Evolutionary conservation across 1,140 invertebrate species (phyloP).

Genomic region (Hyles vespertilio): DNA sequence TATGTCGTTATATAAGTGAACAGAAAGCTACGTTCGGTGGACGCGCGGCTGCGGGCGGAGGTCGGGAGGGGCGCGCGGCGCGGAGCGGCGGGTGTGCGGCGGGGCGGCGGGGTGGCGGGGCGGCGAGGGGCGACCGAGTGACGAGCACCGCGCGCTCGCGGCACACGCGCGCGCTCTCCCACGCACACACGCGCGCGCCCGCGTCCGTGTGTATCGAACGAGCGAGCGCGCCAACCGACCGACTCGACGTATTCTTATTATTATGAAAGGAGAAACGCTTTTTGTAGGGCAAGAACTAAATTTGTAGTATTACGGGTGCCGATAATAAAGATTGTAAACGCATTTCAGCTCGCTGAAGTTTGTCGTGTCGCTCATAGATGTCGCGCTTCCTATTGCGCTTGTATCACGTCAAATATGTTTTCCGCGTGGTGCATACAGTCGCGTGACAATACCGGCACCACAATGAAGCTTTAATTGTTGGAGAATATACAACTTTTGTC

Average conservation of each 20-base stretch:
- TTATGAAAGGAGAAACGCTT: slow-evolving; percentile 75
- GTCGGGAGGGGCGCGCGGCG: slow-evolving; percentile 20
- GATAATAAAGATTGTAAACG: slow-evolving; percentile 74
- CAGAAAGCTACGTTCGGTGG: slow-evolving; percentile 70
- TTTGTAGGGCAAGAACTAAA: slow-evolving; percentile 76
- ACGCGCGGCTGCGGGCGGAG: slow-evolving; percentile 25
- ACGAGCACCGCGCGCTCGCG: slow-evolving; percentile 30
- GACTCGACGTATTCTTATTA: slow-evolving; percentile 74
- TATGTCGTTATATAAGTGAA: slow-evolving; percentile 74
- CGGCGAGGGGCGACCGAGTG: slow-evolving; percentile 22
- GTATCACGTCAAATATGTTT: slow-evolving; percentile 34
- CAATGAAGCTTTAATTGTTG: slow-evolving; percentile 10
- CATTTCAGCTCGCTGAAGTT: slow-evolving; percentile 71
- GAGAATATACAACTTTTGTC: too few species aligned
- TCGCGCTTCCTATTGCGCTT: slow-evolving; percentile 53
- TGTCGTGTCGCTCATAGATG: slow-evolving; percentile 65
- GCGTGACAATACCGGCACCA: slow-evolving; percentile 16
- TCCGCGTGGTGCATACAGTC: slow-evolving; percentile 27
- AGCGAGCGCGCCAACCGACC: slow-evolving; percentile 60
- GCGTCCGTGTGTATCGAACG: slow-evolving; percentile 51
- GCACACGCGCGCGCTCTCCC: slow-evolving; percentile 15
- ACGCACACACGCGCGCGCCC: slow-evolving; percentile 44
- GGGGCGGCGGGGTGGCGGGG: slow-evolving; percentile 18
- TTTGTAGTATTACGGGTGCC: slow-evolving; percentile 68
- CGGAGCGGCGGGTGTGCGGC: slow-evolving; percentile 16